Base-by-base conservation (phyloP, 2,113 vertebrate species). In the Xyliphius kryptos region DNA sequence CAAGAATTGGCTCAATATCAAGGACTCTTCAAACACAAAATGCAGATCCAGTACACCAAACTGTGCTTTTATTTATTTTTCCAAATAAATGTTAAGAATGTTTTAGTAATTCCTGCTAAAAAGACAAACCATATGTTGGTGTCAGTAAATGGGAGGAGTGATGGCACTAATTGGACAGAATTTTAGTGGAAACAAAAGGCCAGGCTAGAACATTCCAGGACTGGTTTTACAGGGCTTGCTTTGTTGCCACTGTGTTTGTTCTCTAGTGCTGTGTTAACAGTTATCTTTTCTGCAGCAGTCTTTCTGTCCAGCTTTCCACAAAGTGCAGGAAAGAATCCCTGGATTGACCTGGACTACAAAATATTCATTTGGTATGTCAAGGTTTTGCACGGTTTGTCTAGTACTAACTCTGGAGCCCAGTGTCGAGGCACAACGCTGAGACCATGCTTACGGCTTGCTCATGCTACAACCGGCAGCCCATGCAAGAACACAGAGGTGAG, bases 181-280 rank as follows among this genome's bases (percentile, higher is more conserved):
- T 74, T 86, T 80, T 68, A 79, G 70, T 64, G 74, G 77, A 73
- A 83, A 87, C 82, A 87, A 84, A 83, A 82, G 83, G 74, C 73
- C 61, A 41, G 57, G 72, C 81, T 83, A 68, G 86, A 86, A 86
- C 81, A 80, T 86, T 86, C 85, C 83, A 81, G 81, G 73, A 72
- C 72, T 66, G 70, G 68, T 81, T 75, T 81, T 73, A 85, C 82
- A 86, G 80, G 71, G 74, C 73, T 60, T 49, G 76, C 80, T 84
- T 87, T 87, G 83, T 88, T 82, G 73, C 72, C 51, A 46, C 49
- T 66, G 70, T 76, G 72, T 79, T 76, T 76, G 70, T 83, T 81
- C 80, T 77, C 74, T 72, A 74, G 68, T 83, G 82, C 83, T 84
- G 82, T 85, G 82, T 85, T 83, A 82, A 86, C 82, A 85, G 79